These are phyloP conservation scores for Hofmannophila pseudospretella DNA, from an alignment of 2,888 invertebrate genomes.

Conservation along the genomic window DNA sequence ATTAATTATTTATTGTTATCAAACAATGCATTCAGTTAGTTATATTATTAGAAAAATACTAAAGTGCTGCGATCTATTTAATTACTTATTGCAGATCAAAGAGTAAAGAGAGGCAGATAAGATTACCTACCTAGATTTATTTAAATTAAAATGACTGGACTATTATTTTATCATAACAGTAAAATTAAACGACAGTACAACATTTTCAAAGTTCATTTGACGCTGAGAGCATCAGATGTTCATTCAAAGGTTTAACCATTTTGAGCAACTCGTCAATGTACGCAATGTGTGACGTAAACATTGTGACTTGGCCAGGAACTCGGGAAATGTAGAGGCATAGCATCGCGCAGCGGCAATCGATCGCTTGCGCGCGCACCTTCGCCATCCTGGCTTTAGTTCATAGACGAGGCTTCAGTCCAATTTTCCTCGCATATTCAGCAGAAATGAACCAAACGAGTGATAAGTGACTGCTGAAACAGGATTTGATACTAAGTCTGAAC, in stretches of 20 bases:
- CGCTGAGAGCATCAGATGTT: constrained; percentile 22
- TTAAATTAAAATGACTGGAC: too few relatives aligned
- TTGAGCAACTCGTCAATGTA: constrained; percentile 60
- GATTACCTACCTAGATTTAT: too few relatives aligned
- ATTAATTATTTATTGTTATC: too few relatives aligned
- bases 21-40: too few relatives aligned
- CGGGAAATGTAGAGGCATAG: constrained; percentile 40
- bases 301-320: constrained; percentile 51
- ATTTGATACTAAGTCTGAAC: constrained; percentile 17
- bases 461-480: constrained; percentile 50
- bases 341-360: constrained; percentile 69
- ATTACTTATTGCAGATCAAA: too few relatives aligned
- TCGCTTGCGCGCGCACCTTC: constrained; percentile 69
- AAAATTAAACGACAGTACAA: not conserved
- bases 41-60: too few relatives aligned
- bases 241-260: constrained; percentile 40
- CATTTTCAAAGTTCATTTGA: not conserved
- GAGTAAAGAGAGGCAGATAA: too few relatives aligned
- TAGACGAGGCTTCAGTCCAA: constrained; percentile 52
- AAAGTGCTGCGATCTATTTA: too few relatives aligned
- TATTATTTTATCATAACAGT: too few relatives aligned
- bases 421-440: constrained; percentile 50
- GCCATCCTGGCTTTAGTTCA: constrained; percentile 55
- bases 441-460: constrained; percentile 68
- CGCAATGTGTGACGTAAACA: constrained; percentile 73